Conservation (phyloP, 1,140 invertebrate species). For the Palaemon carinicauda region DNA sequence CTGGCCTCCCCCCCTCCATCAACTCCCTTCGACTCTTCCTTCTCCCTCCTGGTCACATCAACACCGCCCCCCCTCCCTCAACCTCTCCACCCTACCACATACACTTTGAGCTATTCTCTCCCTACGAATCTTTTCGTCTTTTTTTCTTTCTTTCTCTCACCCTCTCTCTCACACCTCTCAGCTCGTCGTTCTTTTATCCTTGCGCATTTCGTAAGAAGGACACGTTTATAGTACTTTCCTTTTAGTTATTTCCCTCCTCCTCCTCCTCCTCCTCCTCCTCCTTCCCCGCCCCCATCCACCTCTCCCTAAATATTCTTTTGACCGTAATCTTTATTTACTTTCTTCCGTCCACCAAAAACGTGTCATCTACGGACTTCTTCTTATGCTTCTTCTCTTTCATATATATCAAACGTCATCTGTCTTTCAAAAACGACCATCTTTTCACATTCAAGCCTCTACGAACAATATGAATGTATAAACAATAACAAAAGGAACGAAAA, state of each 20-base stretch:
- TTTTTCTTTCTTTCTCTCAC: background rate
- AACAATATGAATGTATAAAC: too few relatives aligned
- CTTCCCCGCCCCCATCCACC: background rate
- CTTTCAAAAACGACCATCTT: too few relatives aligned
- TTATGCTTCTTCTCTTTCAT: background rate
- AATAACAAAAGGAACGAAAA: too few relatives aligned
- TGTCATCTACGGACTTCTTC: background rate
- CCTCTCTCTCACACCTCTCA: conserved; percentile 6
- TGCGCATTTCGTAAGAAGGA: conserved; percentile 48
- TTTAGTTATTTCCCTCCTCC: background rate
- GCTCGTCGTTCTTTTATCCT: conserved; percentile 43
- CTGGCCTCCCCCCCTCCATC: background rate
- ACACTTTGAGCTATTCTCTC: conserved; percentile 22
- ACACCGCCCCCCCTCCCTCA: too few relatives aligned
- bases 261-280: background rate
- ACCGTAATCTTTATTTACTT: conserved; percentile 7
- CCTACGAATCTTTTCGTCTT: background rate
- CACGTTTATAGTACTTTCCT: conserved; percentile 47
- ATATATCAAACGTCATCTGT: background rate
- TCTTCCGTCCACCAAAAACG: background rate
- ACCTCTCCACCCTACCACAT: background rate
- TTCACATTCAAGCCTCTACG: too few relatives aligned
- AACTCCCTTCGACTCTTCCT: background rate
- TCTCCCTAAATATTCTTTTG: background rate
- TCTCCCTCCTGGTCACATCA: background rate